Conservation (phyloP, 1,140 invertebrate genomes). For the Drosophila busckii region DNA sequence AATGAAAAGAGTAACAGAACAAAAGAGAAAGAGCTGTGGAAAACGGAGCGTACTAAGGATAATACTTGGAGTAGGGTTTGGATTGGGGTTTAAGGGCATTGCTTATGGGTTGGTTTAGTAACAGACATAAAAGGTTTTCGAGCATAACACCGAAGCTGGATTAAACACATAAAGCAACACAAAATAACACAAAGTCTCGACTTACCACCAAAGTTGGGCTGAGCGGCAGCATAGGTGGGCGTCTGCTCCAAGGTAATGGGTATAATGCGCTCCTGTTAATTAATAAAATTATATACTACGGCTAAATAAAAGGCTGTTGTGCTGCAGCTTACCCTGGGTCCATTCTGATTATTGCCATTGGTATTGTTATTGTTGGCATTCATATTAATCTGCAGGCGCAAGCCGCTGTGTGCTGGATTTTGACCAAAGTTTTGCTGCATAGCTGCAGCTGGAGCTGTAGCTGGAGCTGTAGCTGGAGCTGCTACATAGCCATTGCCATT, state of each 20-base stretch:
- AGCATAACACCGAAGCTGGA: conserved; percentile 47
- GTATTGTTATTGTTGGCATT: conserved; percentile 47
- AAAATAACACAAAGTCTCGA: neutral
- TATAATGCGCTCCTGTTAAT: conserved; percentile 78
- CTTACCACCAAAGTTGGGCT: conserved; percentile 72
- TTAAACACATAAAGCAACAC: conserved; percentile 9
- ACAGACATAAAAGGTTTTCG: conserved; percentile 57
- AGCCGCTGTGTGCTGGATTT: conserved; percentile 40
- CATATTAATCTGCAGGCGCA: conserved; percentile 69
- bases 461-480: conserved; percentile 5
- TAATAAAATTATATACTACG: neutral
- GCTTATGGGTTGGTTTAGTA: conserved; percentile 44
- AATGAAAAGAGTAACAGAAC: conserved; percentile 29
- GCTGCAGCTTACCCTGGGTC: conserved; percentile 49
- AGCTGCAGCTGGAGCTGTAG: conserved; percentile 2
- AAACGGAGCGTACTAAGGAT: conserved; percentile 32
- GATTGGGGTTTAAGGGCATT: conserved; percentile 8
- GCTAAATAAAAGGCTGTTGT: neutral
- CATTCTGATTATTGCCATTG: conserved; percentile 56
- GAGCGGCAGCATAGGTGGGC: conserved; percentile 65
- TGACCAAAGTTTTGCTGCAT: conserved; percentile 62
- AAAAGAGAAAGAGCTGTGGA: conserved; percentile 13
- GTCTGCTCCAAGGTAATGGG: conserved; percentile 80
- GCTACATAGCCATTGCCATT: conserved; percentile 57
- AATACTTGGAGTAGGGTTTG: conserved; percentile 24